Evolutionary conservation across 2,888 invertebrate species (phyloP).

Genomic region (Stenurella melanura): DNA sequence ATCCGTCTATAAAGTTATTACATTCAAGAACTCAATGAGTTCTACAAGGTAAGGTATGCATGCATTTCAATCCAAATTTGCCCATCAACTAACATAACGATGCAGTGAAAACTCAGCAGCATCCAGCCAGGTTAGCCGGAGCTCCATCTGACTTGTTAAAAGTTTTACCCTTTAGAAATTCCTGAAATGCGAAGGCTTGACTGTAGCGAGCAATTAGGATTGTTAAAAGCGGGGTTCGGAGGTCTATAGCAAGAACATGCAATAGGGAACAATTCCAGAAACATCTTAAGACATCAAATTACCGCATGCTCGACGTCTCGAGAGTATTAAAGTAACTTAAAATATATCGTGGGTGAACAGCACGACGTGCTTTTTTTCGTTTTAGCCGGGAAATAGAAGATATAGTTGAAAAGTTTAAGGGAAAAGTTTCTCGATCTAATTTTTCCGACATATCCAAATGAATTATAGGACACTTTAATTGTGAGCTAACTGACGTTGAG

Average conservation of each 20-base stretch:
- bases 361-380: constrained; percentile 6
- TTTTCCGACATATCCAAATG: constrained; percentile 28
- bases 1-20: background rate
- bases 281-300: constrained; percentile 36
- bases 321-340: constrained; percentile 34
- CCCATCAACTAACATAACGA: background rate
- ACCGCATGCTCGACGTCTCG: constrained; percentile 28
- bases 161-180: constrained; percentile 28
- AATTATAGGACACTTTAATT: constrained; percentile 23
- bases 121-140: constrained; percentile 12
- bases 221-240: constrained; percentile 9
- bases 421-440: constrained; percentile 25
- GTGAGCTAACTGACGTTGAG: background rate
- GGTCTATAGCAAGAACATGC: constrained; percentile 5
- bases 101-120: constrained; percentile 10
- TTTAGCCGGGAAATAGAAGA: constrained; percentile 13
- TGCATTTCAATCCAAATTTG: background rate
- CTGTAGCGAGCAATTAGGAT: constrained; percentile 28
- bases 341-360: constrained; percentile 25
- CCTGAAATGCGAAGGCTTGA: background rate
- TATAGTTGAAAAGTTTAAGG: constrained; percentile 15
- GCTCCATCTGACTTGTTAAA: constrained; percentile 21
- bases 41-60: background rate
- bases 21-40: background rate
- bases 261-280: constrained; percentile 23